Base-by-base conservation (phyloP, 2,797 vertebrate genomes). In the Pipistrellus pipistrellus region DNA sequence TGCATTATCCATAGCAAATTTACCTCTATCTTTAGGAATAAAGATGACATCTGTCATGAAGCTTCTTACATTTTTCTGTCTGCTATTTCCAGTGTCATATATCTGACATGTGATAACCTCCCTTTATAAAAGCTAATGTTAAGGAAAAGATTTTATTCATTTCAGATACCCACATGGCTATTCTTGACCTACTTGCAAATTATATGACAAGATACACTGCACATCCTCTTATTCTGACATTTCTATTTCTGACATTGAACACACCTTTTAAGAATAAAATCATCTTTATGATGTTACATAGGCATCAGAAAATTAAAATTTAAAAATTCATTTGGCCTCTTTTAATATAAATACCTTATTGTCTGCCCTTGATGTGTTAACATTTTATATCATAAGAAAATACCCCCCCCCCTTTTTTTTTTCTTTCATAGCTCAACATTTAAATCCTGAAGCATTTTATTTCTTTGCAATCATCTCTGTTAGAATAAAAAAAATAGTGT, bases 121-220 rank as follows among this genome's bases (percentile, higher is more conserved):
- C 78, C 91, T 97, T 91, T 95, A 80, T 87, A 96, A 97, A 97
- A 96, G 92, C 88, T 76, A 97, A 97, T 6, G 62, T 8, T 53
- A 94, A 68, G 95, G 95, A 94, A 93, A 96, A 96, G 85, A 96
- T 94, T 75, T n/a, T 75, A 81, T 95, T 89, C 1, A 85, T 27
- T 95, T 53, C 82, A 95, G 96, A 94, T 97, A 94, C 85, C 95
- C 68, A 8, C 0, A 14, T 95, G 91, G 92, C 82, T 97, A 91
- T 95, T 97, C 96, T 97, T 97, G 96, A 97, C 97, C 97, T 97
- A 97, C 95, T 98, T 97, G 96, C 95, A 98, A 98, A 97, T 95
- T 95, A 90, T 94, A 93, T 59, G 7, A 97, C 88, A 96, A 15
- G 38, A 97, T 94, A 95, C 64, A 96, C 55, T 88, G 90, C 7